Evolutionary conservation across 2,113 vertebrate species (phyloP).

Genomic region (Leucopsar rothschildi): DNA sequence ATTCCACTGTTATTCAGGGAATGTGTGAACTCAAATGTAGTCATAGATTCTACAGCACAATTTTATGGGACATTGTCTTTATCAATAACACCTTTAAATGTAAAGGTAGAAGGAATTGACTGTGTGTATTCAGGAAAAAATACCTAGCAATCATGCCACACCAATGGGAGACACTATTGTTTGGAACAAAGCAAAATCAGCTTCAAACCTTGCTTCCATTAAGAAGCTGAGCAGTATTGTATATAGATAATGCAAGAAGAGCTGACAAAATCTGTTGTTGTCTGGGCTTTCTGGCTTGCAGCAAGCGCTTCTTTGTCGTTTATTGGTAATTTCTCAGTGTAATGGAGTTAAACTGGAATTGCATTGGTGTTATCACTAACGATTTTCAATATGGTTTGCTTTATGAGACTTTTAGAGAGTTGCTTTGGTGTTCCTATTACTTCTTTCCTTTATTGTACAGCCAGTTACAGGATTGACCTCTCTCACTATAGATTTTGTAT

Average conservation of each 20-base stretch:
- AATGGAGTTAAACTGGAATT: not conserved
- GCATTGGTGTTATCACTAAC: not conserved
- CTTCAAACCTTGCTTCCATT: not conserved
- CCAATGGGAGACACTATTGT: fast-evolving
- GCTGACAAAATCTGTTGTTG: not conserved
- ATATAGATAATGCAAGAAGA: not conserved
- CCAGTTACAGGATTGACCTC: not conserved
- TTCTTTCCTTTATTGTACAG: not conserved
- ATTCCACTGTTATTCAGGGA: not conserved
- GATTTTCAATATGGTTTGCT: not conserved
- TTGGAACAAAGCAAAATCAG: not conserved
- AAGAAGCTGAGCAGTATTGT: not conserved
- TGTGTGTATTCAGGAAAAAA: not conserved
- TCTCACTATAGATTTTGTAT: not conserved
- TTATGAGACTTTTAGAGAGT: not conserved
- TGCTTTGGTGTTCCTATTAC: not conserved
- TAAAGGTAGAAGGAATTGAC: not conserved
- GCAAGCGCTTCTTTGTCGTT: not conserved
- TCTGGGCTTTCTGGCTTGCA: not conserved
- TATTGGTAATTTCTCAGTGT: not conserved
- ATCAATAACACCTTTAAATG: not conserved
- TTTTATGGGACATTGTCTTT: not conserved
- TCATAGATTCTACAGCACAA: not conserved
- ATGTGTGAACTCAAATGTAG: not conserved
- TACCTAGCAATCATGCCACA: not conserved